Percentiles rank a stretch among this genome's conserved stretches.
Evolutionary conservation across 2,113 vertebrate genomes (phyloP).

Genomic region (Phrynocephalus versicolor): DNA sequence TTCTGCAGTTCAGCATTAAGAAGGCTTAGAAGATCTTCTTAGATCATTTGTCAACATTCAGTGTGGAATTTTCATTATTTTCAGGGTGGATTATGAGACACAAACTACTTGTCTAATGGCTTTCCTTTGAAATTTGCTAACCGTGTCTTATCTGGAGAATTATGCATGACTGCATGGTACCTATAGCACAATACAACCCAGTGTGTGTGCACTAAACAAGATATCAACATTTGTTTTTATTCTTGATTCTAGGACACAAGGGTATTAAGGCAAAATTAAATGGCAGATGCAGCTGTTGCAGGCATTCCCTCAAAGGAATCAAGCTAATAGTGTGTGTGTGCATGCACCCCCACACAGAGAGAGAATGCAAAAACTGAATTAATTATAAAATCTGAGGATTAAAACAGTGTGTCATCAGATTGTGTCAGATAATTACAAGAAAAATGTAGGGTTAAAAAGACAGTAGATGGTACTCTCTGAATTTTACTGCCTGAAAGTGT

Average conservation of each 20-base stretch:
- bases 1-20: constrained; percentile 54
- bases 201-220: constrained; percentile 33
- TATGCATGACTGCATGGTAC: constrained; percentile 26
- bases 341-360: neutral
- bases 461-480: too few species aligned
- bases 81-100: constrained; percentile 37
- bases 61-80: constrained; percentile 53
- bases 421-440: constrained; percentile 44
- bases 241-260: constrained; percentile 69
- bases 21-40: constrained; percentile 59
- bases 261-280: constrained; percentile 72
- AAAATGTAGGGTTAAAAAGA: constrained; percentile 48
- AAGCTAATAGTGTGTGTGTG: constrained; percentile 56
- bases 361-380: constrained; percentile 64
- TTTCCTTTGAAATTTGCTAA: constrained; percentile 46
- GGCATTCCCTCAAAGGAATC: constrained; percentile 59
- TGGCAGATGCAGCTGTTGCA: constrained; percentile 68
- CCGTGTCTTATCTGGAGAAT: constrained; percentile 41
- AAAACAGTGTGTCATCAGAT: constrained; percentile 48
- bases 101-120: constrained; percentile 41
- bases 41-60: constrained; percentile 46
- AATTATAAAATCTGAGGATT: constrained; percentile 55
- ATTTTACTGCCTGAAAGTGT: neutral
- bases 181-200: constrained; percentile 10
- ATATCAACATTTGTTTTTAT: constrained; percentile 61